Conservation (phyloP, 2,113 vertebrate genomes). For the Xenus cinereus region DNA sequence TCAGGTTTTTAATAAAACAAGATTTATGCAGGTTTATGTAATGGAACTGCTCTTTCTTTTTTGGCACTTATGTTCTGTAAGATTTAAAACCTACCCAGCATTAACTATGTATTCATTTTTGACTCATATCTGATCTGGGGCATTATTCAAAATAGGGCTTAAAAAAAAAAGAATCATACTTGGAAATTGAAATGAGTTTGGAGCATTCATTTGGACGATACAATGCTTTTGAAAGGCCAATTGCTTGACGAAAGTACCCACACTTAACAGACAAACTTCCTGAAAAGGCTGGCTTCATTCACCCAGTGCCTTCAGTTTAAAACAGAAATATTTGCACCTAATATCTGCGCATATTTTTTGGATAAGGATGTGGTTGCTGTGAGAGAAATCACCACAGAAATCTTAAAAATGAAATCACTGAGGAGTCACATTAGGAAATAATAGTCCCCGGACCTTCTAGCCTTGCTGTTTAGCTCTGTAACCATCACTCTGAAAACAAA, state of each 20-base stretch:
- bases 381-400: not conserved
- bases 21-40: not conserved
- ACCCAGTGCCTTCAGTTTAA: not conserved
- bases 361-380: not conserved
- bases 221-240: not conserved
- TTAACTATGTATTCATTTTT: not conserved
- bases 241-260: not conserved
- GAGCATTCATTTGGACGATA: not conserved
- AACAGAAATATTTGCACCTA: not conserved
- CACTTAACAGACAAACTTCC: not conserved
- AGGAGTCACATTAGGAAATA: not conserved
- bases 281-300: not conserved
- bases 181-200: not conserved
- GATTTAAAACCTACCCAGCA: not conserved
- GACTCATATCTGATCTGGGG: not conserved
- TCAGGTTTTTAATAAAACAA: not conserved
- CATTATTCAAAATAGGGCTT: not conserved
- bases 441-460: not conserved
- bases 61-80: not conserved
- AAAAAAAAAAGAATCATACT: not conserved
- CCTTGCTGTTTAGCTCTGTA: not conserved
- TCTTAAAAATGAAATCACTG: not conserved
- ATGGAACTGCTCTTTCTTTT: not conserved
- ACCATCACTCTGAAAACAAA: not conserved
- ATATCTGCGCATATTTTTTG: not conserved